phyloP scores from a whole-genome alignment of 2,797 vertebrate species.

The Falco novaeseelandiae region DNA sequence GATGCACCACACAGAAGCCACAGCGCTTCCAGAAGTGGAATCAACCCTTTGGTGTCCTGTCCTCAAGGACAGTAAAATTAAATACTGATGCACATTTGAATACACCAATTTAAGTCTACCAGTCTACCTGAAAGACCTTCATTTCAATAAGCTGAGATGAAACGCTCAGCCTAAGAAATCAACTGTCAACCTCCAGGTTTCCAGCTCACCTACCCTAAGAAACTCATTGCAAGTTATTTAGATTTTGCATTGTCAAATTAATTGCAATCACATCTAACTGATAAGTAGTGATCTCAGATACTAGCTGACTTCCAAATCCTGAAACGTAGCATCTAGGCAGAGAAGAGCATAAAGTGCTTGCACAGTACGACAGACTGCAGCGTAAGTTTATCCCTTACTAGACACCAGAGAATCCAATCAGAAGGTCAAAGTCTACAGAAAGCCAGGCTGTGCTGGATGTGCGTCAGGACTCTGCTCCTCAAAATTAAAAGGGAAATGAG shows the following conservation, averaged over 20 bases:
- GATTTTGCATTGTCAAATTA: neutral
- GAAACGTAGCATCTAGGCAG: neutral
- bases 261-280: neutral
- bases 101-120: neutral
- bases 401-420: neutral
- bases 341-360: neutral
- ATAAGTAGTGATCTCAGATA: neutral
- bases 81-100: neutral
- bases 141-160: neutral
- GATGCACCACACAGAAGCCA: neutral
- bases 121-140: neutral
- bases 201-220: neutral
- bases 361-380: neutral
- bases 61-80: rapidly evolving
- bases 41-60: neutral
- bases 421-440: neutral
- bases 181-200: neutral
- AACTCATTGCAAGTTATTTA: neutral
- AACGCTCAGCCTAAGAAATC: neutral
- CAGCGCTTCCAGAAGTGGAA: neutral
- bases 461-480: neutral
- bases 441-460: neutral
- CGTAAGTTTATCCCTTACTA: neutral
- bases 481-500: neutral
- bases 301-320: neutral